These are phyloP conservation scores for Istiophorus platypterus DNA, from an alignment of 2,113 vertebrate genomes.

Conservation along the genomic window DNA sequence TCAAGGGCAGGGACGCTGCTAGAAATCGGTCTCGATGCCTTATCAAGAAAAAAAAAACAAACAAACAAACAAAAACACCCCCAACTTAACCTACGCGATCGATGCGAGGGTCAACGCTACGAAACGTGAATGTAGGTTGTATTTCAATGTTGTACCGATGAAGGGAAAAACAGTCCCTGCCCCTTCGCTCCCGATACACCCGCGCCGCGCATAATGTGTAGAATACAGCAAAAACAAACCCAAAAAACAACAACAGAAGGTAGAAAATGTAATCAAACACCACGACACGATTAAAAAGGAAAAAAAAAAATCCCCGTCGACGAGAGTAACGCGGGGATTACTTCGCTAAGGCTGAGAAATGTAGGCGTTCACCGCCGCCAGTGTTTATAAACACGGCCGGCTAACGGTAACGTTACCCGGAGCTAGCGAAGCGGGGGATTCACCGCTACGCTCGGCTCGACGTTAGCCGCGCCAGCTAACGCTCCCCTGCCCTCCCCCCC, in stretches of 20 bases:
- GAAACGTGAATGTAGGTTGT: neutral
- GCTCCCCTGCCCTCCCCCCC: conserved; percentile 1
- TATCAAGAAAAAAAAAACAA: neutral
- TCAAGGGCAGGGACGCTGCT: neutral
- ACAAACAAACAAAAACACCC: no score
- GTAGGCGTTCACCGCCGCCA: conserved; percentile 60
- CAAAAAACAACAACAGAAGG: neutral
- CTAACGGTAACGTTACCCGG: conserved; percentile 60
- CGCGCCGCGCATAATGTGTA: conserved; percentile 9
- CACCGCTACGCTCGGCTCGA: conserved; percentile 37
- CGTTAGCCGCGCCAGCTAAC: conserved; percentile 56
- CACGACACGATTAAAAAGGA: no score
- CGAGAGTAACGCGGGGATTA: neutral
- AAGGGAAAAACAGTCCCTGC: conserved; percentile 23
- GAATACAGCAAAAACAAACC: neutral
- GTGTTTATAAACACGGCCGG: conserved; percentile 80
- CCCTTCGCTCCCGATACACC: conserved; percentile 20
- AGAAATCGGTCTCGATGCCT: neutral
- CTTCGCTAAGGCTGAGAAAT: conserved; percentile 14
- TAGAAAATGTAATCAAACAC: conserved; percentile 6
- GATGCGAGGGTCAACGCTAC: neutral
- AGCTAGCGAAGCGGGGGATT: conserved; percentile 59
- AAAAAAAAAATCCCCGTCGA: no score
- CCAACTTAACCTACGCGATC: neutral
- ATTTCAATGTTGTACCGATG: neutral